Percentiles rank a stretch among this genome's conserved stretches.
These are phyloP conservation scores for Invenusta paracnida DNA, from an alignment of 2,888 invertebrate species.

Conservation along the genomic window DNA sequence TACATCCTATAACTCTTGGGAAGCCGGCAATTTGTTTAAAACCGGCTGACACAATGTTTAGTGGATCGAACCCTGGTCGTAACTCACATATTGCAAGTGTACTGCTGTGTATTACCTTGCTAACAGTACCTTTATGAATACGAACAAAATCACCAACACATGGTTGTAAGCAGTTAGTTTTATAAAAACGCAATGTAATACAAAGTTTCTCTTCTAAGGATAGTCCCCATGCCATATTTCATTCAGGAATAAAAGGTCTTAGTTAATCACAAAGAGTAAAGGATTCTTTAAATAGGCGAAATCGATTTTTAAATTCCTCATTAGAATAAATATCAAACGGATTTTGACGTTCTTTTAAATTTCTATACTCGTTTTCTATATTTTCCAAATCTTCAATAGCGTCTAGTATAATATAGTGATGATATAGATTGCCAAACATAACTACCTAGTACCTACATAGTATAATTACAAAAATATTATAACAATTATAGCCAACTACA, in stretches of 20 bases:
- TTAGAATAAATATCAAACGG: neutral
- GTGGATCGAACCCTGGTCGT: constrained; percentile 20
- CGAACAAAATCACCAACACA: neutral
- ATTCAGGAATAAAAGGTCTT: neutral
- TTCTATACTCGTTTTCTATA: neutral
- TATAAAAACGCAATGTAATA: constrained; percentile 18
- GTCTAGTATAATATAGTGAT: neutral
- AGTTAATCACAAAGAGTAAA: neutral
- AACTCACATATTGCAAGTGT: constrained; percentile 1
- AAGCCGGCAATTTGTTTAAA: neutral
- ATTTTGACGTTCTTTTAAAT: constrained; percentile 5
- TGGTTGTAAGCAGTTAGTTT: neutral
- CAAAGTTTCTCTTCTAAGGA: constrained; percentile 7
- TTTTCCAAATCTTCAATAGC: constrained; percentile 19
- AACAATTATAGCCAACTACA: neutral
- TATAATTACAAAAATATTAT: neutral
- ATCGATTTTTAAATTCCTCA: constrained; percentile 16
- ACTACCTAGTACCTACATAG: neutral
- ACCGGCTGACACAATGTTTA: neutral
- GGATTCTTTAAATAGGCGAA: neutral
- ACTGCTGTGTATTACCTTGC: neutral
- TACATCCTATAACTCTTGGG: constrained; percentile 9
- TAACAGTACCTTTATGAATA: neutral
- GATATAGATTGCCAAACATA: neutral
- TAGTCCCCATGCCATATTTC: neutral